Conservation (phyloP, 30 jellyfish, hydroid and myxozoan genomes). For the Rhopilema esculentum region DNA sequence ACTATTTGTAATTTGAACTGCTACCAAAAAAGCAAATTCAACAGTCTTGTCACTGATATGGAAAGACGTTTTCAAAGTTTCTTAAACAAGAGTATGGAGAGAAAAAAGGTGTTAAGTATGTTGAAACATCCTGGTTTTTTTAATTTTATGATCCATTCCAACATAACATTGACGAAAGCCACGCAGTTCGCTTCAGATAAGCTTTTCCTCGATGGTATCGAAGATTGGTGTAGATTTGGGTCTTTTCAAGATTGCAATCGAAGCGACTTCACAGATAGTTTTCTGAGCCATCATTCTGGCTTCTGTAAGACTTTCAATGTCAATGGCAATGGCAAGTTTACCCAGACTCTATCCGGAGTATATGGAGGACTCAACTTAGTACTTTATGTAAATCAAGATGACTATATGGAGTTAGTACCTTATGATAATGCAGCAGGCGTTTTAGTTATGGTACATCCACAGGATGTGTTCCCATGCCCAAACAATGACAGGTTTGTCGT, state of each 20-base stretch:
- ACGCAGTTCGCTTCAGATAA: slow-evolving; percentile 34
- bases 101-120: background rate
- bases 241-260: background rate
- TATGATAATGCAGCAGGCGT: slow-evolving; percentile 52
- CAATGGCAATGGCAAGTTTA: background rate
- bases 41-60: background rate
- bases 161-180: slow-evolving; percentile 21
- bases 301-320: slow-evolving; percentile 51
- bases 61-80: background rate
- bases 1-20: slow-evolving; percentile 27
- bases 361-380: slow-evolving; percentile 9
- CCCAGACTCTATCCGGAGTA: slow-evolving; percentile 13
- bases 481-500: background rate
- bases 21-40: slow-evolving; percentile 9
- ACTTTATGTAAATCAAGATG: slow-evolving; percentile 36
- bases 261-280: slow-evolving; percentile 25
- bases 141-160: background rate
- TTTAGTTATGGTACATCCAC: slow-evolving; percentile 30
- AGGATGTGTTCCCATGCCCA: slow-evolving; percentile 30
- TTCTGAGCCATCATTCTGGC: slow-evolving; percentile 10
- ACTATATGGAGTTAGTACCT: slow-evolving; percentile 14
- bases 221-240: slow-evolving; percentile 47
- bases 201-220: slow-evolving; percentile 3
- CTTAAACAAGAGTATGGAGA: background rate
- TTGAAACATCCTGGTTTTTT: background rate